These are phyloP conservation scores for Nesoenas mayeri DNA, from an alignment of 2,113 vertebrate species.

Conservation along the genomic window DNA sequence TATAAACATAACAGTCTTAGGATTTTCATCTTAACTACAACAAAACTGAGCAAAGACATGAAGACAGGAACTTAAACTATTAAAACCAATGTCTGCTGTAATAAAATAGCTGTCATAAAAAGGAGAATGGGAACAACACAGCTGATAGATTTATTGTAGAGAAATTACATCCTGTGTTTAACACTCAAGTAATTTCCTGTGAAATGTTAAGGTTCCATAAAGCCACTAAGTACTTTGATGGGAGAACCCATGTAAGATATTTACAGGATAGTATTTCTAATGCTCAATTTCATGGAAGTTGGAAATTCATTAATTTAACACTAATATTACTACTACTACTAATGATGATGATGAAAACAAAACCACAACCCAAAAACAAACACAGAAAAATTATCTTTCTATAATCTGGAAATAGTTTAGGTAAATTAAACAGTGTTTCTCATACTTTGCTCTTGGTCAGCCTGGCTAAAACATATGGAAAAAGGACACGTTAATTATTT, in stretches of 20 bases:
- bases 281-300: background rate
- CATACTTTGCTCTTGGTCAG: background rate
- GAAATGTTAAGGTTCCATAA: background rate
- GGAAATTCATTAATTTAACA: background rate
- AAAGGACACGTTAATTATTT: background rate
- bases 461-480: background rate
- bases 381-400: background rate
- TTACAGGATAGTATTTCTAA: background rate
- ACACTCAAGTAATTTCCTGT: constrained; percentile 3
- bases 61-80: constrained; percentile 1
- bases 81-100: background rate
- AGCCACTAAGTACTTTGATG: background rate
- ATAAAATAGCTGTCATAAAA: constrained; percentile 47
- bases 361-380: background rate
- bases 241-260: background rate
- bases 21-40: background rate
- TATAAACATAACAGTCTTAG: background rate
- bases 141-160: constrained; percentile 24
- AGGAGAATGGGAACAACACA: constrained; percentile 7
- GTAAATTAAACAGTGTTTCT: background rate
- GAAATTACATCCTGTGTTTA: constrained; percentile 10
- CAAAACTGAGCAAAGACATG: constrained; percentile 16
- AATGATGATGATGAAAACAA: no score
- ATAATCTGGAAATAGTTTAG: background rate
- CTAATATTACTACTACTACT: background rate